Conservation (phyloP, 2,888 invertebrate genomes). For the Hypena proboscidalis region DNA sequence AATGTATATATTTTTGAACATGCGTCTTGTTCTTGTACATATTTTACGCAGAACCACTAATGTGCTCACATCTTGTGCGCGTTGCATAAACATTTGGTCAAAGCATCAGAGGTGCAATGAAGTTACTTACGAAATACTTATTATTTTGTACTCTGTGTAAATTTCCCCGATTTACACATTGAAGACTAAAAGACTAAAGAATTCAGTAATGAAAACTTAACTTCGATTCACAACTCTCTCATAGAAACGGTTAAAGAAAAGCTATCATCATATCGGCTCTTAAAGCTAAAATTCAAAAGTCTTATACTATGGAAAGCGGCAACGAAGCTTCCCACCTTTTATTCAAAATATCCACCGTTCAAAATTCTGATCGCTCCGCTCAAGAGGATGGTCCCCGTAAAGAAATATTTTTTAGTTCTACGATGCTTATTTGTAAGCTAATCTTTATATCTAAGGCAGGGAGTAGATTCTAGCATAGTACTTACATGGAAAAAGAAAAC, state of each 20-base stretch:
- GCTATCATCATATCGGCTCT: slow-evolving; percentile 55
- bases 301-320: slow-evolving; percentile 69
- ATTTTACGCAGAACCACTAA: slow-evolving; percentile 43
- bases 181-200: slow-evolving; percentile 55
- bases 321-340: slow-evolving; percentile 61
- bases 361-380: slow-evolving; percentile 71
- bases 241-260: slow-evolving; percentile 59
- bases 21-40: slow-evolving; percentile 39
- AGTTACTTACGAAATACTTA: slow-evolving; percentile 53
- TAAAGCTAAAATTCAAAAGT: slow-evolving; percentile 67
- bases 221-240: slow-evolving; percentile 74
- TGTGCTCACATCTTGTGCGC: slow-evolving; percentile 70
- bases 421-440: slow-evolving; percentile 66
- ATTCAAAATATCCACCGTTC: slow-evolving; percentile 54
- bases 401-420: slow-evolving; percentile 63
- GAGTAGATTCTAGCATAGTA: slow-evolving; percentile 71
- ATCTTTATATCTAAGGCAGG: slow-evolving; percentile 68
- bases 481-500: slow-evolving; percentile 61
- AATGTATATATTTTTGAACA: slow-evolving; percentile 44
- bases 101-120: slow-evolving; percentile 73
- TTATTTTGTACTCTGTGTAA: slow-evolving; percentile 64
- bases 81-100: slow-evolving; percentile 67
- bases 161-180: slow-evolving; percentile 83
- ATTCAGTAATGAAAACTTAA: slow-evolving; percentile 53
- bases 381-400: slow-evolving; percentile 81